A percentile compares a stretch with the other conserved stretches of the same genome.
These are phyloP conservation scores for Calliopsis andreniformis DNA, from an alignment of 1,140 invertebrate genomes.

Conservation along the genomic window DNA sequence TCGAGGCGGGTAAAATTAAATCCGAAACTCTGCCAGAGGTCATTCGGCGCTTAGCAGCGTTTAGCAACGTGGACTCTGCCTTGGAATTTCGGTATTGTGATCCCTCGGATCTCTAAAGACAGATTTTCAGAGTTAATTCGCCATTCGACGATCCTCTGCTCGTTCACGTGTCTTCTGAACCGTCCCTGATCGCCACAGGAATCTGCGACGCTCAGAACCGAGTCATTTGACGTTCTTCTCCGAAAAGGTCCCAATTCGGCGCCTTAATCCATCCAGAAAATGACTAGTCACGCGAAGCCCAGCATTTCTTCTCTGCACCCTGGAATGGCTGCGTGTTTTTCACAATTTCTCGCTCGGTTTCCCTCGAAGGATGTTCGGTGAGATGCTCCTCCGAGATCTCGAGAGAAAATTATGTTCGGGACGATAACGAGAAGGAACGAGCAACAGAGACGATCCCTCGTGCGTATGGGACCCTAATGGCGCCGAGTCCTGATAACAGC, in stretches of 20 bases:
- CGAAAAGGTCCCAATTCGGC: background rate
- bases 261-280: conserved; percentile 36
- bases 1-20: conserved; percentile 11
- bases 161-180: conserved; percentile 39
- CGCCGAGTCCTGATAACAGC: conserved; percentile 37
- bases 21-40: conserved; percentile 4
- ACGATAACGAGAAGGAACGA: background rate
- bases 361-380: background rate
- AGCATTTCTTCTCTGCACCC: background rate
- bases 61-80: background rate
- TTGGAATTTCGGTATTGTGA: conserved; percentile 12
- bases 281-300: conserved; percentile 20
- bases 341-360: background rate
- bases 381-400: background rate
- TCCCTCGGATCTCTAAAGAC: conserved; percentile 36
- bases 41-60: background rate
- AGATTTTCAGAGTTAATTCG: conserved; percentile 39
- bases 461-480: conserved; percentile 25
- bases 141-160: conserved; percentile 18
- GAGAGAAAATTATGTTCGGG: background rate
- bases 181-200: conserved; percentile 56
- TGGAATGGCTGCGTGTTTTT: background rate
- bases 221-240: conserved; percentile 8
- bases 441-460: too few species aligned
- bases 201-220: background rate